These are phyloP conservation scores for Nysson spinosus DNA, from an alignment of 2,888 invertebrate species.

Conservation along the genomic window DNA sequence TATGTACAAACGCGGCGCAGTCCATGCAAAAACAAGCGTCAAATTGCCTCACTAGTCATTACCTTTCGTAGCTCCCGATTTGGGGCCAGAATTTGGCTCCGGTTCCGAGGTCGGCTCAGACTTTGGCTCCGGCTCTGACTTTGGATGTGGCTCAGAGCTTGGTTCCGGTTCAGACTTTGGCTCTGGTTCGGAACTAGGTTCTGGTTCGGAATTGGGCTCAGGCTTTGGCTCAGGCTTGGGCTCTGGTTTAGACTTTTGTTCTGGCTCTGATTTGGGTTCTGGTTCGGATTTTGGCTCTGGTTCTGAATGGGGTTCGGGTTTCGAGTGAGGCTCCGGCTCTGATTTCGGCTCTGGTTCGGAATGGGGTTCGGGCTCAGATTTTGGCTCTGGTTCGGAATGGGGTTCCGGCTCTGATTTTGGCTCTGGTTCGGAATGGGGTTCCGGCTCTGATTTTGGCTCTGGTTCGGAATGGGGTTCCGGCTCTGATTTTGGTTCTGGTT, in stretches of 20 bases:
- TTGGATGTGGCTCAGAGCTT: constrained; percentile 75
- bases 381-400: constrained; percentile 75
- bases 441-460: constrained; percentile 67
- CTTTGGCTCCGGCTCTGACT: constrained; percentile 71
- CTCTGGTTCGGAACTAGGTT: constrained; percentile 76
- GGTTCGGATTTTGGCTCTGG: constrained; percentile 71
- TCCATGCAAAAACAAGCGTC: constrained; percentile 42
- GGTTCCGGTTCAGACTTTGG: constrained; percentile 76
- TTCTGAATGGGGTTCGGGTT: constrained; percentile 75
- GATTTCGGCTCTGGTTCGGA: constrained; percentile 69
- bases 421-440: constrained; percentile 71
- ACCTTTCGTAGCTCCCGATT: constrained; percentile 71
- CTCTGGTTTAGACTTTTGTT: constrained; percentile 77
- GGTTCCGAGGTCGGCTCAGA: constrained; percentile 72
- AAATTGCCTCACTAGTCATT: constrained; percentile 55
- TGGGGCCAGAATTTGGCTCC: constrained; percentile 68
- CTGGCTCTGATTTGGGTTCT: constrained; percentile 73
- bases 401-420: constrained; percentile 75
- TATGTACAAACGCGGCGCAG: constrained; percentile 42
- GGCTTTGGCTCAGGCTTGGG: constrained; percentile 78
- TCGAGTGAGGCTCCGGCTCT: no score
- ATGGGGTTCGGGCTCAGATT: constrained; percentile 76
- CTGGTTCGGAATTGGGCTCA: constrained; percentile 76
- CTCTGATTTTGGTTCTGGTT: constrained; percentile 73
- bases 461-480: constrained; percentile 74